Evolutionary conservation across 2,113 vertebrate genomes (phyloP), one percentile per base, ranked within the genome.

Genomic region (Trochalopteron elliotii): DNA sequence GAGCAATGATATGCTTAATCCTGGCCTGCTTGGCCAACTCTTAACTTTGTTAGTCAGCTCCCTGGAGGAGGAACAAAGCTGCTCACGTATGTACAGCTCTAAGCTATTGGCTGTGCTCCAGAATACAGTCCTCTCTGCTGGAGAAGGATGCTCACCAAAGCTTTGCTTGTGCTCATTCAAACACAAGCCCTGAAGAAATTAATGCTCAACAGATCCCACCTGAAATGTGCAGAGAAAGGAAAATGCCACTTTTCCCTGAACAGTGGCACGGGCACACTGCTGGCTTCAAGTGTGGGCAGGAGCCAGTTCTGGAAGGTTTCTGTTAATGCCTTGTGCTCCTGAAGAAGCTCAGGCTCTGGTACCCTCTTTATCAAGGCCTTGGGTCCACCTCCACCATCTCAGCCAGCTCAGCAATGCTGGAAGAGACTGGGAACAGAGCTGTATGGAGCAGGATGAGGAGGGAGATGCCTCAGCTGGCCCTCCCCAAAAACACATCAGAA

Each of bases 1-100:
- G 25, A 87, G 56, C 64, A 92, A 77, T 37, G 52, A 93, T 92
- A 88, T 35, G 68, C 22, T 94, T 94, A 94, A 92, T 95, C 90
- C 83, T 89, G 83, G 60, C 27, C 47, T 84, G 72, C 67, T 93
- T 59, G 76, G 75, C 63, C 81, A 83, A 69, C 87, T 67, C 92
- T 89, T 80, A 88, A 90, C 75, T 93, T 91, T 47, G 63, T 93
- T 71, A 94, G 85, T 90, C 79, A 92, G 83, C 79, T 96, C 93
- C 82, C 79, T 49, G 23, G 88, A 94, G 95, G 31, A 92, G 57
- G 68, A 95, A 90, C 88, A 89, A 93, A 93, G 64, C 88, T 78
- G 53, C 85, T 90, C 83, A 31, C 0, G 16, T 70, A 82, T 85
- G 63, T 94, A 90, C 67, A 88, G 92, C 93, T 96, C 82, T 80